Base-by-base conservation (phyloP, 2,797 vertebrate genomes). In the Pithecia hirsuta region DNA sequence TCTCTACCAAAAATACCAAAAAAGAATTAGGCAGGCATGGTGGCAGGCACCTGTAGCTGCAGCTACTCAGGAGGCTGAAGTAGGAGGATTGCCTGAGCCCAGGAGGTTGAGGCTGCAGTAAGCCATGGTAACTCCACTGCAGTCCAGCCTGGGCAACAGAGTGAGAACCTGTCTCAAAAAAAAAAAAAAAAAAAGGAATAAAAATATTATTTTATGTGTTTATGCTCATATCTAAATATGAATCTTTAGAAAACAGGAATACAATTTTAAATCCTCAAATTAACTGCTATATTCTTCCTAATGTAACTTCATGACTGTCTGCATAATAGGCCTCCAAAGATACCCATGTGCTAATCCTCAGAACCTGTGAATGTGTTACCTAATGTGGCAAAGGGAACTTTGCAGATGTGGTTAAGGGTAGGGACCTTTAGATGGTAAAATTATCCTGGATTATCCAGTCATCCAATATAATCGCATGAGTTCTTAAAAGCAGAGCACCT, bases 151-250 rank as follows among this genome's bases (percentile, higher is more conserved):
- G 15, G 57, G 61, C 33, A 33, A 67, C 61, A n/a, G 61, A 64
- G 33, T n/a, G 15, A 67, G 30, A n/a, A 19, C 33, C 33, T 67
- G 61, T 67, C 61, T 67, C 61, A n/a, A n/a, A 67, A 39, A 39
- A 33, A 61, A 61, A 61, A 33, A 33, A 33, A 64, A 11, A 52
- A 50, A 91, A 82, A 70, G 57, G 76, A 78, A 30, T 67, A 75
- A 90, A 87, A 84, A 39, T 87, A 78, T 67, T n/a, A 22, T 91
- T 95, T 84, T 14, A 20, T 67, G 48, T 93, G 36, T 93, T 87
- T 70, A 61, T 91, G 24, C 22, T 76, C 46, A 55, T 50, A 76
- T 93, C 24, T 55, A 44, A 83, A 67, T 92, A 15, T 41, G 72
- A 96, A 70, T 85, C 26, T 90, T 93, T 26, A 75, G 41, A 64